Evolutionary conservation across 1,140 invertebrate genomes (phyloP), one percentile per base, ranked within the genome.

Genomic region (Drosophila nigrodunni): DNA sequence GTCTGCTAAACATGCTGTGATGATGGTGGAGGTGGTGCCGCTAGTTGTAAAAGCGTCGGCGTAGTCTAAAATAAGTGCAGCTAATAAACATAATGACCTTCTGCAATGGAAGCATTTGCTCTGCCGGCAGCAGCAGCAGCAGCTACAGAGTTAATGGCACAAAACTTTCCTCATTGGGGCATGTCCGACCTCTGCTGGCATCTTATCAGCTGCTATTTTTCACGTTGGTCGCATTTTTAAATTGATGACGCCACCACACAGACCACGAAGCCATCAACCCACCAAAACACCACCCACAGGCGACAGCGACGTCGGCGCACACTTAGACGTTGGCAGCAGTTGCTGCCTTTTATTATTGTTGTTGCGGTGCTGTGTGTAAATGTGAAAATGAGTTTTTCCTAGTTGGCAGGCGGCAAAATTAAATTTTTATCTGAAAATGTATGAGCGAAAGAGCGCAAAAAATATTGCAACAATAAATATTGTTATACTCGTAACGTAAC

Each of bases 21-120:
- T 54, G 50, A 5, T 54, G 50, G 34, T 54, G 50, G 8, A 21
- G 54, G 2, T 57, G 54, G 8, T 30, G 18, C 13, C 2, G 21
- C 15, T 21, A 44, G 13, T 10, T 47, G 46, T 44, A 35, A 39
- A 34, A 35, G 62, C 30, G 52, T 41, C 21, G 47, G 13, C 13
- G 57, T 43, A 64, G 52, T 66, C 80, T 62, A 65, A 83, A 85
- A 72, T 78, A 83, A 71, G 50, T 81, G 83, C 83, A 89, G 44
- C 64, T 70, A 76, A 78, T 72, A 78, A 81, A 81, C 78, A 78
- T 73, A 85, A 81, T 79, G 85, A 89, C 85, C 85, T 89, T 89
- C 85, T 66, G 61, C 60, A 39, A 10, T 6, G 15, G 8, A 10
- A 10, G 52, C 41, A 4, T 41, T 7, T 57, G 13, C 49, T 25